Percentiles rank a stretch among this genome's conserved stretches.
Conservation (phyloP, 37 sponge, comb jelly and placozoan species). For the Lycopodina hypogea region DNA sequence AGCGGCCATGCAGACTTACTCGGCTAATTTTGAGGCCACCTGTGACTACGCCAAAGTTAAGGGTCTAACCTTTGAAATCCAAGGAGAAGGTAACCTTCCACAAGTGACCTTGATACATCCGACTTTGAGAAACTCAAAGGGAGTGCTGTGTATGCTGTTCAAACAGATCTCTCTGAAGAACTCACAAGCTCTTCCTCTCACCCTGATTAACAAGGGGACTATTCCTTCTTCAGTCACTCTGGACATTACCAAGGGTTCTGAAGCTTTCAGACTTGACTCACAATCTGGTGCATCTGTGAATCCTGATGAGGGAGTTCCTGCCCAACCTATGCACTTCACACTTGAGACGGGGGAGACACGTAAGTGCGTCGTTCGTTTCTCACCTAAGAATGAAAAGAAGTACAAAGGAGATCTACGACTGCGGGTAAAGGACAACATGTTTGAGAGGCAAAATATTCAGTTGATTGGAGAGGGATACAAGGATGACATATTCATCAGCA, state of each 20-base stretch:
- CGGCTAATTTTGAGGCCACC: conserved; percentile 65
- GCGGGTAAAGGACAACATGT: conserved; percentile 76
- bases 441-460: conserved; percentile 76
- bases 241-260: conserved; percentile 26
- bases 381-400: conserved; percentile 29
- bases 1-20: conserved; percentile 84
- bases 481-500: conserved; percentile 77
- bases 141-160: conserved; percentile 75
- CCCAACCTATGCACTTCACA: conserved; percentile 28
- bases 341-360: conserved; percentile 46
- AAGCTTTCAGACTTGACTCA: conserved; percentile 45
- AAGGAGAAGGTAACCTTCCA: conserved; percentile 95
- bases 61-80: conserved; percentile 83
- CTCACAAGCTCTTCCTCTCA: conserved; percentile 64
- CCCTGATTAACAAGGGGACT: conserved; percentile 74
- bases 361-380: conserved; percentile 57
- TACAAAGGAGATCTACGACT: conserved; percentile 46
- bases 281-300: conserved; percentile 14
- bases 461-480: conserved; percentile 92
- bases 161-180: conserved; percentile 72
- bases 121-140: conserved; percentile 55
- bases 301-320: not conserved
- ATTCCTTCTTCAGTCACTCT: conserved; percentile 70
- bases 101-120: conserved; percentile 78
- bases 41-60: conserved; percentile 57